Evolutionary conservation across 2,797 vertebrate species (phyloP), one percentile per base, ranked within the genome.

Genomic region (Pipistrellus kuhlii): DNA sequence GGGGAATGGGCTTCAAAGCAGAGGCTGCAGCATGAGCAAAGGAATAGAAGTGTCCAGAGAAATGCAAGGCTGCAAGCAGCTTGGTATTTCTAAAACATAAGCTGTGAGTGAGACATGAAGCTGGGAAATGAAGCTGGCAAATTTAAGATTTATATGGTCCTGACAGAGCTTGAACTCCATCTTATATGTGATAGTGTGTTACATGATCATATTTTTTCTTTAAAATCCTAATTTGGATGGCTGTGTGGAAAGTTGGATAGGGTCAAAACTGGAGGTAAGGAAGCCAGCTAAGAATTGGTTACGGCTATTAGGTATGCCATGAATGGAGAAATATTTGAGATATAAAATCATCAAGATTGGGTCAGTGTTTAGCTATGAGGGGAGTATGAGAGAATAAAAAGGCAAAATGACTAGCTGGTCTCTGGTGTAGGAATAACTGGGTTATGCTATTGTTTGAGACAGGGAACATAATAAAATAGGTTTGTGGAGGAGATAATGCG

Each of bases 51-150:
- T 71, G 35, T 27, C 81, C 76, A 6, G 44, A 92, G 71, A 93
- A 90, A 23, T 71, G 15, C 23, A 88, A 53, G 25, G n/a, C 44
- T 62, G 15, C 46, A 90, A 86, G 46, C 12, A 81, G 12, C 83
- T 91, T 86, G 30, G 14, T 91, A 86, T 62, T 93, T 30, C 32
- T 91, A 35, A 89, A 95, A 83, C 18, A 88, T 85, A 83, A 96
- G 27, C 32, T 93, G 14, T 69, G 35, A 92, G 12, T 66, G 88
- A 84, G 44, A 85, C 3, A 15, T 57, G 78, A 64, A 82, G 55
- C 55, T 17, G 30, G 35, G 53, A 53, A 55, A 46, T 94, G 64
- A 59, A 35, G 55, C 30, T 91, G 46, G n/a, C 8, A 88, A 59
- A 11, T 91, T 71, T 88, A 32, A 82, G 44, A 78, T 88, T 78